Percentiles rank a stretch among this genome's conserved stretches.
Conservation (phyloP, 35 echinoderm and acorn worm species). For the Apostichopus californicus region DNA sequence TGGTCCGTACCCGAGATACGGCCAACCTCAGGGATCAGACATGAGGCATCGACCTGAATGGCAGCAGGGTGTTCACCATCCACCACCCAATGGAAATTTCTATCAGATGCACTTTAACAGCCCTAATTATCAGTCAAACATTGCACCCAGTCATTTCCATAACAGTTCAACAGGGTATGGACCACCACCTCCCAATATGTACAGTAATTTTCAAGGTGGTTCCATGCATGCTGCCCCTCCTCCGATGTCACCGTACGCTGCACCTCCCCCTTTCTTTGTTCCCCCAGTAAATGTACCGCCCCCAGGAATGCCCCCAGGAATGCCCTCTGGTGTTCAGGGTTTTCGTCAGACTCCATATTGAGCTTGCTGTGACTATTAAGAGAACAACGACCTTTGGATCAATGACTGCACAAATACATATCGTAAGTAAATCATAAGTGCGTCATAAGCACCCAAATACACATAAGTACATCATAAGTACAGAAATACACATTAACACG, state of each 20-base stretch:
- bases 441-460: too few species aligned
- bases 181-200: not conserved
- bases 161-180: too few species aligned
- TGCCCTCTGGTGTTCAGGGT: too few species aligned
- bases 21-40: not conserved
- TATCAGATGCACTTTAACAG: not conserved
- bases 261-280: not conserved
- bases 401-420: too few species aligned
- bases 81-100: not conserved
- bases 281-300: not conserved
- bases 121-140: not conserved
- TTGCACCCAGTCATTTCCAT: not conserved
- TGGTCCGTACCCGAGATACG: not conserved
- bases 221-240: not conserved
- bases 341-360: too few species aligned
- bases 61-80: not conserved
- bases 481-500: too few species aligned
- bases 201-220: not conserved
- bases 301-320: not conserved
- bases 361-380: too few species aligned
- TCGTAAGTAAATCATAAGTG: too few species aligned
- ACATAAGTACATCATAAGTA: too few species aligned
- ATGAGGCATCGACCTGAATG: not conserved
- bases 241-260: constrained; percentile 7
- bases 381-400: too few species aligned